Percentiles rank a stretch among this genome's conserved stretches.
phyloP scores from a whole-genome alignment of 2,797 vertebrate genomes.

The Cyprinella venusta region DNA sequence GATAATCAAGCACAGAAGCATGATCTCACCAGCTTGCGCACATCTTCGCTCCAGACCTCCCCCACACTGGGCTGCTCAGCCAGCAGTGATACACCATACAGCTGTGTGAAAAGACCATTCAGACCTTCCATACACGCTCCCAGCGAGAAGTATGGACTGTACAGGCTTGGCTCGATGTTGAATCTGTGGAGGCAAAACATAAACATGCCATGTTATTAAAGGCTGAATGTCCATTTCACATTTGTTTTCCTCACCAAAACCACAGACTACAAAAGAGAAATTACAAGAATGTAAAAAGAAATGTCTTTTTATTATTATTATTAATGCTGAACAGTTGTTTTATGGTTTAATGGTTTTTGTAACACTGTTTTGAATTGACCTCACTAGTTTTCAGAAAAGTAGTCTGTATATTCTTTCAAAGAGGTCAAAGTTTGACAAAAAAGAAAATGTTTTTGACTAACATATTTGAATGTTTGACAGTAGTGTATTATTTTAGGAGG shows the following conservation, averaged over 20 bases:
- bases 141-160: conserved; percentile 93
- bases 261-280: background rate
- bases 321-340: background rate
- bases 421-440: background rate
- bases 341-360: background rate
- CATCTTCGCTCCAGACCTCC: conserved; percentile 94
- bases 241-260: background rate
- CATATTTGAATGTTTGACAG: background rate
- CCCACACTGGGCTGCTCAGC: conserved; percentile 86
- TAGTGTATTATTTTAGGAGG: background rate
- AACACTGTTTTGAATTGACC: background rate
- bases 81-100: conserved; percentile 90
- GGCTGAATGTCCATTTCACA: background rate
- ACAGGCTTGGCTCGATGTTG: conserved; percentile 94
- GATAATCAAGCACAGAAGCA: conserved; percentile 26
- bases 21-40: conserved; percentile 88
- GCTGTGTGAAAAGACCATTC: conserved; percentile 86
- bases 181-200: conserved; percentile 76
- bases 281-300: background rate
- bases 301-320: too few relatives aligned
- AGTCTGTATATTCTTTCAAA: background rate
- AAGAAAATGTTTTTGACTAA: background rate
- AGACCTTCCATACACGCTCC: conserved; percentile 97
- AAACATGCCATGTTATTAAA: background rate
- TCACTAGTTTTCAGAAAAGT: background rate